phyloP scores from a whole-genome alignment of 37 sponge, comb jelly and placozoan genomes.

The Dysidea cf. avara region DNA sequence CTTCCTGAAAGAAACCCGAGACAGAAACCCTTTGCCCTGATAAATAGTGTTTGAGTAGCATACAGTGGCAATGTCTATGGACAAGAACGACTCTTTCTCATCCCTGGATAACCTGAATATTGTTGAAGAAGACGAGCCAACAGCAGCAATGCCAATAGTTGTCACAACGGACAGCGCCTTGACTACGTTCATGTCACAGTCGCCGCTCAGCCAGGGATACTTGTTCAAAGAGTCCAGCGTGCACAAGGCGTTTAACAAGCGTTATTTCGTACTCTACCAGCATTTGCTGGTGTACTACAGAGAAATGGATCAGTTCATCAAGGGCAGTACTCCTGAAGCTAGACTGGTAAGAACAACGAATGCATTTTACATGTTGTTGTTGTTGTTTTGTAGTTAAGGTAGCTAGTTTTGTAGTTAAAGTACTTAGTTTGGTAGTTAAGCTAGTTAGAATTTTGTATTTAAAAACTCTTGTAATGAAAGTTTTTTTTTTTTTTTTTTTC shows the following conservation, averaged over 20 bases:
- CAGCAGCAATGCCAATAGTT: too few relatives aligned
- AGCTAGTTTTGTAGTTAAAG: neutral
- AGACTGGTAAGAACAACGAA: neutral
- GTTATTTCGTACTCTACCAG: slow-evolving; percentile 71
- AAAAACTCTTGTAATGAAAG: too few relatives aligned
- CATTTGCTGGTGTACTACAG: slow-evolving; percentile 69
- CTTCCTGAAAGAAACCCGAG: too few relatives aligned
- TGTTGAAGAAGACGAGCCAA: too few relatives aligned
- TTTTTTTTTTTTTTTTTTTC: too few relatives aligned
- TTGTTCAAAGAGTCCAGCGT: slow-evolving; percentile 67
- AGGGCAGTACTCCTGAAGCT: slow-evolving; percentile 13
- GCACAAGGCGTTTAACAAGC: slow-evolving; percentile 58
- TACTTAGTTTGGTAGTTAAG: too few relatives aligned
- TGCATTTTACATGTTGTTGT: neutral
- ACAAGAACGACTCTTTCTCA: too few relatives aligned
- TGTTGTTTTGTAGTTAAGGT: neutral
- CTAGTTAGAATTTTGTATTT: too few relatives aligned
- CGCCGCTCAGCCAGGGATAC: slow-evolving; percentile 57
- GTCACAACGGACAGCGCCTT: neutral
- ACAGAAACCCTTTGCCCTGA: too few relatives aligned
- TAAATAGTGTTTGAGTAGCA: too few relatives aligned
- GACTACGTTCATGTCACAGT: neutral
- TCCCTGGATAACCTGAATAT: too few relatives aligned
- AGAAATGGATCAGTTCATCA: slow-evolving; percentile 36
- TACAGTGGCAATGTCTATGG: too few relatives aligned